Conservation (phyloP, 2,797 vertebrate species). For the Echeneis naucrates region DNA sequence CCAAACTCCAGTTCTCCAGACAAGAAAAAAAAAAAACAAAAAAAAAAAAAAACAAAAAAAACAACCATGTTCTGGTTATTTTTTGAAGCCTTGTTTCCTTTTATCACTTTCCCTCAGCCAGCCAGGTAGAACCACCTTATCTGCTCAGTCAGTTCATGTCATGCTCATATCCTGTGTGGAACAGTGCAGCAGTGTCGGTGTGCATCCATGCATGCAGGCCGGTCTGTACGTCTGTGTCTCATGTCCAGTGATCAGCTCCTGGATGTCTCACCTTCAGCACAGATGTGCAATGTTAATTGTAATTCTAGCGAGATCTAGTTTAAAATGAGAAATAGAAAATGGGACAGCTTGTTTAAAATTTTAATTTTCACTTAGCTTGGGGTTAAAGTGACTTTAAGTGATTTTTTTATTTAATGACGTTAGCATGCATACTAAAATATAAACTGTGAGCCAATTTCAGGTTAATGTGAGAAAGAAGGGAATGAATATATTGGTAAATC, state of each 20-base stretch:
- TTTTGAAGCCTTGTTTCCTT: not conserved
- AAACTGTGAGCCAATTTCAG: too few species aligned
- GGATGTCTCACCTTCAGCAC: too few species aligned
- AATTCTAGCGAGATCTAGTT: not conserved
- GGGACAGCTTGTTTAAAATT: too few species aligned
- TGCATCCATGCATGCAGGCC: constrained; percentile 6
- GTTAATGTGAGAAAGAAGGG: too few species aligned
- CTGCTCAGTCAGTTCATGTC: constrained; percentile 27
- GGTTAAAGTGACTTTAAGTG: not conserved
- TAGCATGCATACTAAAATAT: too few species aligned
- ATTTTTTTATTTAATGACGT: too few species aligned
- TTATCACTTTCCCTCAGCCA: constrained; percentile 9
- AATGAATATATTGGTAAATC: too few species aligned
- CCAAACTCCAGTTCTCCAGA: not conserved
- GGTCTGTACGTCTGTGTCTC: constrained; percentile 26
- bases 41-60: not conserved
- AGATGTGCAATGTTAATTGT: not conserved
- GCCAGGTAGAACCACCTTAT: constrained; percentile 18
- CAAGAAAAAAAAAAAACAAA: too few species aligned
- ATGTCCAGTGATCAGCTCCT: constrained; percentile 18
- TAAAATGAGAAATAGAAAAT: too few species aligned
- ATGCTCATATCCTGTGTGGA: constrained; percentile 53
- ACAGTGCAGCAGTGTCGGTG: not conserved
- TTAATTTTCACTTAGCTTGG: too few species aligned
- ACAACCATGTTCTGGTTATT: not conserved